Conservation (phyloP, 2,888 invertebrate species). For the Chouioia cunea region DNA sequence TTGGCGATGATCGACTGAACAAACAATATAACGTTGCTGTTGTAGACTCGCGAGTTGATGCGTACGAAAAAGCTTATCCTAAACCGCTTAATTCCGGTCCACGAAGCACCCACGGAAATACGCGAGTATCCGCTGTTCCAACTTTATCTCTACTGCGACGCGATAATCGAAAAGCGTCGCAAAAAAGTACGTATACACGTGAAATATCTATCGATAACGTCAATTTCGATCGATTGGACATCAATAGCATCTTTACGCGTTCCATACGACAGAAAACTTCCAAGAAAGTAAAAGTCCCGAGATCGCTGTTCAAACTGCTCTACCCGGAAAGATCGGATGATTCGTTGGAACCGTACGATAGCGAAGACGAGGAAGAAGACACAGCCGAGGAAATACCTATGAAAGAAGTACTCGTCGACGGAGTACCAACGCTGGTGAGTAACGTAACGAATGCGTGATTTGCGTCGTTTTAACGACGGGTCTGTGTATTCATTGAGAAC, state of each 20-base stretch:
- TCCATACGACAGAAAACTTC: conserved; percentile 47
- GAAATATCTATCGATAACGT: no score
- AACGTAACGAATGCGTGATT: neutral
- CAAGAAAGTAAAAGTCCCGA: conserved; percentile 53
- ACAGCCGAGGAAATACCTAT: conserved; percentile 54
- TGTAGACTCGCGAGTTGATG: conserved; percentile 76
- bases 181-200: conserved; percentile 53
- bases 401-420: conserved; percentile 52
- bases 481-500: no score
- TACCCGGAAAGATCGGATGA: conserved; percentile 52
- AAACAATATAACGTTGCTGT: neutral
- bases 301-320: conserved; percentile 54
- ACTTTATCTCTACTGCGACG: conserved; percentile 60
- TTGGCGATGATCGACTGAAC: no score
- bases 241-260: no score
- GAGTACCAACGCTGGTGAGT: conserved; percentile 52
- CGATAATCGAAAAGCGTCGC: conserved; percentile 55
- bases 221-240: no score
- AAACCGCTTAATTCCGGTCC: conserved; percentile 76
- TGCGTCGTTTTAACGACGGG: no score
- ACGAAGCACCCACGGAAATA: conserved; percentile 77
- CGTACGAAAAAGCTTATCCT: conserved; percentile 78
- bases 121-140: conserved; percentile 77
- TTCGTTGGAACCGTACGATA: conserved; percentile 7
- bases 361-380: conserved; percentile 47